A percentile compares a stretch with the other conserved stretches of the same genome.
Conservation (phyloP, 2,797 vertebrate genomes). For the Silurus aristotelis region DNA sequence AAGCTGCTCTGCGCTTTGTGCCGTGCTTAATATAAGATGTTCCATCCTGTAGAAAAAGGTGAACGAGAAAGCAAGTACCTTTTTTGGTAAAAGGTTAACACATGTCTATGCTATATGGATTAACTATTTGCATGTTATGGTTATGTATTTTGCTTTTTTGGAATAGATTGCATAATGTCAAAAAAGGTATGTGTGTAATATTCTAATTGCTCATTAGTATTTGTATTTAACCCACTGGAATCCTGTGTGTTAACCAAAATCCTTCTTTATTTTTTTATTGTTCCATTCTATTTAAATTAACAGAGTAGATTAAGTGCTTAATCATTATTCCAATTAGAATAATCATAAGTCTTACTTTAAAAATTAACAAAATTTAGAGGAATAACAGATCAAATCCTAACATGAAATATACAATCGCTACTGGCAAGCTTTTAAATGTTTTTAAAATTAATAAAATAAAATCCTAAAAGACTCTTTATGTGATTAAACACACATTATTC, state of each 20-base stretch:
- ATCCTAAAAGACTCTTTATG: background rate
- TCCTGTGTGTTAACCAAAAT: background rate
- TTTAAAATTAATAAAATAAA: background rate
- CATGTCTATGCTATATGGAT: background rate
- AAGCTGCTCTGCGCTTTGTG: conserved; percentile 53
- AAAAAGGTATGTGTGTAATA: background rate
- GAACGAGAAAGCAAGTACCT: conserved; percentile 6
- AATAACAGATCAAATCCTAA: background rate
- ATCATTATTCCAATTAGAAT: background rate
- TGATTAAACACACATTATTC: background rate
- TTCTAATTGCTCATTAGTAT: background rate
- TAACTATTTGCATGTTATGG: background rate
- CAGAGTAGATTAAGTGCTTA: background rate
- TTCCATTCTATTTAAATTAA: background rate
- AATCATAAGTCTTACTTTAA: background rate
- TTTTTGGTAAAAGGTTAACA: conserved; percentile 15
- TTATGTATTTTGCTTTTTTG: background rate
- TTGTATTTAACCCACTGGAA: background rate
- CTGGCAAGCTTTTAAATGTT: background rate
- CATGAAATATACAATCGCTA: background rate
- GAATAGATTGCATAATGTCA: background rate
- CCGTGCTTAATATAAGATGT: conserved; percentile 43
- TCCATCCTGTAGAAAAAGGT: conserved; percentile 20
- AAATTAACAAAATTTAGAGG: background rate
- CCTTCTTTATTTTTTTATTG: background rate